A percentile compares a stretch with the other conserved stretches of the same genome.
phyloP scores from a whole-genome alignment of 2,113 vertebrate genomes.

The Menidia beryllina region DNA sequence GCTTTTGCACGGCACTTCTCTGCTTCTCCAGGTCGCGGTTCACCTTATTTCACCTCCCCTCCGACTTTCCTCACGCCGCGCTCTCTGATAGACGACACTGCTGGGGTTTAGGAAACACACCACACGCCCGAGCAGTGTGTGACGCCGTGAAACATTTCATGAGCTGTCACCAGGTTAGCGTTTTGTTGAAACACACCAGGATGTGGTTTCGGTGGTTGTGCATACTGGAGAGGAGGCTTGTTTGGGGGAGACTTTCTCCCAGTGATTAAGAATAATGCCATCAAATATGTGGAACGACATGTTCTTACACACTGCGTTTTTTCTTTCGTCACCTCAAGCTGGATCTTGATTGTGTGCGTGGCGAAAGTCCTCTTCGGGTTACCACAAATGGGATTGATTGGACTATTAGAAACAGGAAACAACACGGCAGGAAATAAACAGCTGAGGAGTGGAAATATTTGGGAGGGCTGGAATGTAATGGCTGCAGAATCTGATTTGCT shows the following conservation, averaged over 20 bases:
- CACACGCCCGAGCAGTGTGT: constrained; percentile 15
- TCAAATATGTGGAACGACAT: constrained; percentile 41
- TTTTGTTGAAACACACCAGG: constrained; percentile 65
- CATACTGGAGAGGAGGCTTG: constrained; percentile 38
- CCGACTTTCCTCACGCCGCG: constrained; percentile 29
- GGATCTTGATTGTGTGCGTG: constrained; percentile 57
- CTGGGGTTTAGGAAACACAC: constrained; percentile 26
- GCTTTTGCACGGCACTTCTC: constrained; percentile 27
- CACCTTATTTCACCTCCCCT: constrained; percentile 37
- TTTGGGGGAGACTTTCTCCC: constrained; percentile 60
- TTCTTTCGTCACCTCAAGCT: constrained; percentile 69
- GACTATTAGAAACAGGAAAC: constrained; percentile 53
- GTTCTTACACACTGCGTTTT: constrained; percentile 34
- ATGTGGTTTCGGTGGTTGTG: constrained; percentile 54
- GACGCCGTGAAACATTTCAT: constrained; percentile 24
- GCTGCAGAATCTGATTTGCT: background rate
- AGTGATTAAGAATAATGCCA: constrained; percentile 63
- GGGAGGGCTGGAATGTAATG: constrained; percentile 10
- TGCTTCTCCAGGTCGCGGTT: constrained; percentile 18
- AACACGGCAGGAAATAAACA: constrained; percentile 47
- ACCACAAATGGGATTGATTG: constrained; percentile 43
- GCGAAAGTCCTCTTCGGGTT: constrained; percentile 28
- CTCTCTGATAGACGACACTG: constrained; percentile 40
- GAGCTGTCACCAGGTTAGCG: constrained; percentile 56
- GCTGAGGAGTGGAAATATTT: constrained; percentile 15